phyloP scores from a whole-genome alignment of 2,113 vertebrate species.

The Myrmophylax atrothorax region DNA sequence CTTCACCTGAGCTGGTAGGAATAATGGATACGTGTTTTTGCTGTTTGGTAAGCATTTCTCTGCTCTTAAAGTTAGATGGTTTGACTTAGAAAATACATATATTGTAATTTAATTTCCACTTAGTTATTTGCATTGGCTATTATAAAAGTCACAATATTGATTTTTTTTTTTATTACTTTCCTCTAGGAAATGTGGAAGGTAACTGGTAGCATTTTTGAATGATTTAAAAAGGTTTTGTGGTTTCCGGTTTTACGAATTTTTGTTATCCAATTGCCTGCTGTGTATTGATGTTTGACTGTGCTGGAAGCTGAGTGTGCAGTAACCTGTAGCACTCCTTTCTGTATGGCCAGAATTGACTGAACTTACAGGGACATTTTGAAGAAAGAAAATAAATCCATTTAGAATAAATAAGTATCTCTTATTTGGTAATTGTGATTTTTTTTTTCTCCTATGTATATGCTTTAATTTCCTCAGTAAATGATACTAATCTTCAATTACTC shows the following conservation, averaged over 20 bases:
- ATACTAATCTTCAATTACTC: background rate
- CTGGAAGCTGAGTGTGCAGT: background rate
- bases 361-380: background rate
- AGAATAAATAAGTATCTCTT: background rate
- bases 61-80: background rate
- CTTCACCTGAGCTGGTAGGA: conserved; percentile 91
- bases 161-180: background rate
- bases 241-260: background rate
- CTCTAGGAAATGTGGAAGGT: background rate
- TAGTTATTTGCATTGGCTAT: background rate
- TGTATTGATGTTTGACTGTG: background rate
- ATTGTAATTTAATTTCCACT: background rate
- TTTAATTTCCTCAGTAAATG: background rate
- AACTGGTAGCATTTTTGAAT: background rate
- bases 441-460: background rate
- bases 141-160: background rate
- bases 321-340: background rate
- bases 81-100: background rate
- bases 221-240: background rate
- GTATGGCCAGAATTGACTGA: background rate
- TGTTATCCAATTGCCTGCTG: background rate
- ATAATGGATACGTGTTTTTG: conserved; percentile 99
- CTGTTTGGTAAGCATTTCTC: conserved; percentile 87
- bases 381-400: background rate
- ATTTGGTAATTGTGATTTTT: background rate